Evolutionary conservation across 2,113 vertebrate genomes (phyloP).

Genomic region (Brachionichthys hirsutus): DNA sequence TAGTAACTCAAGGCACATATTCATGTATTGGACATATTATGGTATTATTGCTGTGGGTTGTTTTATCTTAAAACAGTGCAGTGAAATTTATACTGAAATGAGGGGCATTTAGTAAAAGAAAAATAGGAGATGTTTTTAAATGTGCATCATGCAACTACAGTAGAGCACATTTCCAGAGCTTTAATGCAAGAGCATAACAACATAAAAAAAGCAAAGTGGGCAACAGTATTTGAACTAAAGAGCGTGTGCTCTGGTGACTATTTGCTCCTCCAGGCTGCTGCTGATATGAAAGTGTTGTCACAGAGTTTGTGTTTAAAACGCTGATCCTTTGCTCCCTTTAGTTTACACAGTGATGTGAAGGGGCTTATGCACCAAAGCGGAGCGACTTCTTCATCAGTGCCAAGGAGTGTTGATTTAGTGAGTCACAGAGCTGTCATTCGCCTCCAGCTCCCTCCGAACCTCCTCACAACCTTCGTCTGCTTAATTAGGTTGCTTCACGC

Average conservation of each 20-base stretch:
- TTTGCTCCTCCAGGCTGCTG: slow-evolving; percentile 14
- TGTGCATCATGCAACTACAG: no score
- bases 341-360: slow-evolving; percentile 36
- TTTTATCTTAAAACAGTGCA: no score
- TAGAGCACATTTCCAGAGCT: no score
- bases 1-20: no score
- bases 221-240: background rate
- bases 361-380: slow-evolving; percentile 22
- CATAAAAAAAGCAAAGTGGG: background rate
- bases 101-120: no score
- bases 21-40: no score
- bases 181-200: background rate
- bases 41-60: no score
- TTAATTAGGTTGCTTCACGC: slow-evolving; percentile 74
- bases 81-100: no score
- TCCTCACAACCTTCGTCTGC: slow-evolving; percentile 34
- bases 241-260: background rate
- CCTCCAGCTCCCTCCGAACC: slow-evolving; percentile 63
- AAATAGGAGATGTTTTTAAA: no score
- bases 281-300: slow-evolving; percentile 6
- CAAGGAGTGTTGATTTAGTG: slow-evolving; percentile 64
- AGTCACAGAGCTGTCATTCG: slow-evolving; percentile 61
- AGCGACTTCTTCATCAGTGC: slow-evolving; percentile 40
- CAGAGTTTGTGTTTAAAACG: slow-evolving; percentile 36
- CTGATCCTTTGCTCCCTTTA: slow-evolving; percentile 22